Percentiles rank a stretch among this genome's conserved stretches.
Conservation (phyloP, 1,140 invertebrate genomes). For the Stenopsyche tienmushanensis region DNA sequence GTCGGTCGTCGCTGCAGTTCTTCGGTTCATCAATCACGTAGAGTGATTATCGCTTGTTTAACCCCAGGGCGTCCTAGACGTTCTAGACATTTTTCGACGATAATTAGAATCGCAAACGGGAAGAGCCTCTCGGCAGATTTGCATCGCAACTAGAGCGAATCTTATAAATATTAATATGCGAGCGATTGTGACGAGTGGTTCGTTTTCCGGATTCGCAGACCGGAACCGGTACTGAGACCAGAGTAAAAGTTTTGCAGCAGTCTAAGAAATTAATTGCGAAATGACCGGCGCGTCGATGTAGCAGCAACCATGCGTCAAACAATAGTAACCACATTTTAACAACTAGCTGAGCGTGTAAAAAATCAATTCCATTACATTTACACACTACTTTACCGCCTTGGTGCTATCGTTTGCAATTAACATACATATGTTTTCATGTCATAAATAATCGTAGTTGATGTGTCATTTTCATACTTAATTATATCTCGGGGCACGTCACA, state of each 20-base stretch:
- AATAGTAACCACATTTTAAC: too few relatives aligned
- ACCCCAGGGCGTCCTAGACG: background rate
- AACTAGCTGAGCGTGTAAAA: too few relatives aligned
- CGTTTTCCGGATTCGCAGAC: background rate
- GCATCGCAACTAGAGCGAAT: background rate
- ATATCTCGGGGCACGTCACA: too few relatives aligned
- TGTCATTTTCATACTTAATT: too few relatives aligned
- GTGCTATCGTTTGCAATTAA: too few relatives aligned
- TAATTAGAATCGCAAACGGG: background rate
- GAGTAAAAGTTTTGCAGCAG: background rate
- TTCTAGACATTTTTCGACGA: background rate
- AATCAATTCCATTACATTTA: too few relatives aligned
- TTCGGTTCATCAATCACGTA: background rate
- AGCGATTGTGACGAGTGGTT: background rate
- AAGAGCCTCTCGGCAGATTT: background rate
- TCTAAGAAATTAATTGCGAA: too few relatives aligned
- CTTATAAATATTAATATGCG: background rate
- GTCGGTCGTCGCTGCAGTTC: background rate
- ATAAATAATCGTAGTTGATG: too few relatives aligned
- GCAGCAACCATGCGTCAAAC: too few relatives aligned
- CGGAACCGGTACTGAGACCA: background rate
- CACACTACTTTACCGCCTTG: too few relatives aligned
- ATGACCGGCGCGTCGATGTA: too few relatives aligned
- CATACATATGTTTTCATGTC: too few relatives aligned
- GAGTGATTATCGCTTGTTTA: background rate